Percentiles rank a stretch among this genome's conserved stretches.
Conservation (phyloP, 2,113 vertebrate species). For the Tapirus terrestris region DNA sequence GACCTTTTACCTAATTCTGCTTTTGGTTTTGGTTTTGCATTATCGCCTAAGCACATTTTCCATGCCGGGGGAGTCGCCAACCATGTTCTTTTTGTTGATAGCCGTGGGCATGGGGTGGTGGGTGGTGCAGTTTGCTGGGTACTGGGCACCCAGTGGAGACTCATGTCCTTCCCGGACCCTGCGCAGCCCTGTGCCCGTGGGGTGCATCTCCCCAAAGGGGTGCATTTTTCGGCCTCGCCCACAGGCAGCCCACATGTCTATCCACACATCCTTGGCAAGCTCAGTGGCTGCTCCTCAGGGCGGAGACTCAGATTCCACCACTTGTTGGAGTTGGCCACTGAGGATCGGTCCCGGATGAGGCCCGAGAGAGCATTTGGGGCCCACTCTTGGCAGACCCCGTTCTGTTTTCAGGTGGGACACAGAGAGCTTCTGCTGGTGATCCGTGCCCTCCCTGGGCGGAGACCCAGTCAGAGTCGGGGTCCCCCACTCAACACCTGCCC, state of each 20-base stretch:
- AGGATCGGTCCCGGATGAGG: not conserved
- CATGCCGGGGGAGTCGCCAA: accelerated
- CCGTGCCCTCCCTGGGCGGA: not conserved
- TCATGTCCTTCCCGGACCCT: not conserved
- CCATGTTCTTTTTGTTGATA: not conserved
- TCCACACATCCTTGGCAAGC: not conserved
- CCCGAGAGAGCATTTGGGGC: not conserved
- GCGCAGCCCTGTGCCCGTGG: accelerated
- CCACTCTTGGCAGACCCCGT: accelerated
- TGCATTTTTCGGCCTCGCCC: not conserved
- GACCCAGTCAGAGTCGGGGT: accelerated
- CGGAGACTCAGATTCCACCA: accelerated
- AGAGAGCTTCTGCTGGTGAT: not conserved
- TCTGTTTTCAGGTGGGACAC: not conserved
- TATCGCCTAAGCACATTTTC: not conserved
- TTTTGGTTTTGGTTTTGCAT: too few species aligned
- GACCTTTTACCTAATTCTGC: not conserved
- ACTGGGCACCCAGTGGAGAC: not conserved
- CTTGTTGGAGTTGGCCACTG: accelerated
- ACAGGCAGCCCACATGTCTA: not conserved
- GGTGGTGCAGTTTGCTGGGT: not conserved
- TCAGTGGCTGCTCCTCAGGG: accelerated
- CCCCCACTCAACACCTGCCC: not conserved
- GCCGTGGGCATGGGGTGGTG: accelerated
- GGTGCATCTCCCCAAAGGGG: not conserved